Conservation (phyloP, 2,888 invertebrate genomes). For the Metallyticus violacea region DNA sequence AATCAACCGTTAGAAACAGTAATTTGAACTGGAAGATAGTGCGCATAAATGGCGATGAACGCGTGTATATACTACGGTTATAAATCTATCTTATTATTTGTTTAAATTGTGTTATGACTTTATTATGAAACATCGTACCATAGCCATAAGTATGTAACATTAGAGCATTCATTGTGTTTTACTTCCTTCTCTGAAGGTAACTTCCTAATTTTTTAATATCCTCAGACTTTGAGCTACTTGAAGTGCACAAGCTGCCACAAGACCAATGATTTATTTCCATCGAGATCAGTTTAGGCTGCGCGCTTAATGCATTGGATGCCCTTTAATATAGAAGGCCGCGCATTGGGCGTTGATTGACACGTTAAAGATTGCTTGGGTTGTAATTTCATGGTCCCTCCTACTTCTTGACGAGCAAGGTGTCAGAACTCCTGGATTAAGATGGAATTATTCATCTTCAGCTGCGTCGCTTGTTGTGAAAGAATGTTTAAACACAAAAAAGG, state of each 20-base stretch:
- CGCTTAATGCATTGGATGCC: not conserved
- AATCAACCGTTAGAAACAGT: too few relatives aligned
- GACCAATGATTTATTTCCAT: not conserved
- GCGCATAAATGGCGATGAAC: too few relatives aligned
- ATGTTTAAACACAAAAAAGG: not conserved
- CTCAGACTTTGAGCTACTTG: not conserved
- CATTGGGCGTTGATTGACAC: not conserved
- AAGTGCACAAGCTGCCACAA: not conserved
- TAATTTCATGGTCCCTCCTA: not conserved
- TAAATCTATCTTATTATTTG: too few relatives aligned
- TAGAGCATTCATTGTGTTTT: too few relatives aligned
- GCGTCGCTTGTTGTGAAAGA: not conserved
- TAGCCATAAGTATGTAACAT: too few relatives aligned
- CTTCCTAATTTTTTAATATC: not conserved
- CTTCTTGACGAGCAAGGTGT: not conserved
- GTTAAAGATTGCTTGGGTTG: not conserved
- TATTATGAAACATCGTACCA: too few relatives aligned
- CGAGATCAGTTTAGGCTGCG: not conserved
- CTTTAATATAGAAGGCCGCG: not conserved
- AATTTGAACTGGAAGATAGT: too few relatives aligned
- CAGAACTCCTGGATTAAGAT: not conserved
- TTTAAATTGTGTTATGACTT: too few relatives aligned
- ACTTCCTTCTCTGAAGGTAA: too few relatives aligned
- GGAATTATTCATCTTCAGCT: not conserved
- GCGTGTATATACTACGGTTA: too few relatives aligned